phyloP scores from a whole-genome alignment of 2,888 invertebrate genomes.

The Calameuta idolon region DNA sequence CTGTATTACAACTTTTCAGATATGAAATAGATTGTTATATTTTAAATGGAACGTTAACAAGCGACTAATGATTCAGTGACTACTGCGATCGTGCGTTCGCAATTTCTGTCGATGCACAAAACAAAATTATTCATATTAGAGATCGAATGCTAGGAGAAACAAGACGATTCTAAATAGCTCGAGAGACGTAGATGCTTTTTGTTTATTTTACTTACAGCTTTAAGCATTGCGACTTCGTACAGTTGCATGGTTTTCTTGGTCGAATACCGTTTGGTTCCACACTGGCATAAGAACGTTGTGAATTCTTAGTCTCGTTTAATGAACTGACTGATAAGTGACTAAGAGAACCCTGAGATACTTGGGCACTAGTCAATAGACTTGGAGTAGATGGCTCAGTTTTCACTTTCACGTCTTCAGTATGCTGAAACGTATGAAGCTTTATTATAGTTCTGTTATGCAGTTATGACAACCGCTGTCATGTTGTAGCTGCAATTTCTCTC shows the following conservation, averaged over 20 bases:
- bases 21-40: constrained; percentile 67
- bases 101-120: constrained; percentile 2
- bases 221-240: constrained; percentile 98
- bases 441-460: not conserved
- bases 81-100: not conserved
- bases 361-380: constrained; percentile 53
- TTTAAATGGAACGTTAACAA: constrained; percentile 15
- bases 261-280: constrained; percentile 71
- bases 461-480: not conserved
- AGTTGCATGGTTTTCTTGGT: constrained; percentile 96
- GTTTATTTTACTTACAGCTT: constrained; percentile 78
- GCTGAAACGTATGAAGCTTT: constrained; percentile 15
- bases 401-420: constrained; percentile 52
- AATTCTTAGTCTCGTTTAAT: constrained; percentile 50
- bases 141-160: constrained; percentile 12
- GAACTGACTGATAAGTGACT: constrained; percentile 49
- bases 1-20: constrained; percentile 35
- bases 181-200: not conserved
- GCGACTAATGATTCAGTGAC: not conserved
- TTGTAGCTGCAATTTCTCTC: not conserved
- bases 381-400: constrained; percentile 55
- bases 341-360: constrained; percentile 50
- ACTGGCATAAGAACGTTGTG: constrained; percentile 49
- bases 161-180: not conserved
- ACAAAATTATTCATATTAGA: constrained; percentile 23